Evolutionary conservation across 2,113 vertebrate species (phyloP).

Genomic region (Barbus barbus): DNA sequence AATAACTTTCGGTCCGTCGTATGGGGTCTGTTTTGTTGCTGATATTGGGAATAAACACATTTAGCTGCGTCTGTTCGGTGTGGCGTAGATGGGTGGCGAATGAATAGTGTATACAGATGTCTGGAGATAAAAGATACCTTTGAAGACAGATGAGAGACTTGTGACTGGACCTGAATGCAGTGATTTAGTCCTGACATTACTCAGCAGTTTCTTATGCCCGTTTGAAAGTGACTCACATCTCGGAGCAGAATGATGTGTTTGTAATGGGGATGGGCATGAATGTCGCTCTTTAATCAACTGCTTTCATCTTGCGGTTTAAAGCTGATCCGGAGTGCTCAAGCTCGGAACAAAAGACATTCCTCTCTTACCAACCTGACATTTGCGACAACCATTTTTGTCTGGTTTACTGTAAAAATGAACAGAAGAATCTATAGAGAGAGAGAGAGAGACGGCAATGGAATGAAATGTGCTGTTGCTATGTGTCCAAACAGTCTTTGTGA

Average conservation of each 20-base stretch:
- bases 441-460: constrained; percentile 17
- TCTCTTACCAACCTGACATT: constrained; percentile 10
- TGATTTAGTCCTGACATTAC: constrained; percentile 44
- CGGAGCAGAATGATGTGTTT: constrained; percentile 33
- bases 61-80: not conserved
- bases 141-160: constrained; percentile 30
- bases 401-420: constrained; percentile 29
- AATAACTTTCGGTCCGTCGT: not conserved
- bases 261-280: constrained; percentile 30
- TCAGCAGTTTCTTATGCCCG: constrained; percentile 32
- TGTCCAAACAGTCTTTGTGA: constrained; percentile 56
- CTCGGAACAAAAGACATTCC: constrained; percentile 52
- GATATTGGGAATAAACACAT: not conserved
- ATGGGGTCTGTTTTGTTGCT: not conserved
- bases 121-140: constrained; percentile 36
- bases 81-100: not conserved
- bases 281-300: constrained; percentile 35
- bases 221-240: constrained; percentile 14
- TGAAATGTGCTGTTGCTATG: constrained; percentile 46
- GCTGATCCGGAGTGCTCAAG: constrained; percentile 52
- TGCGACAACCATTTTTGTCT: constrained; percentile 66
- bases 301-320: constrained; percentile 64
- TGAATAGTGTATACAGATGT: constrained; percentile 14
- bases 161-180: constrained; percentile 39
- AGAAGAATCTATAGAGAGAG: not conserved